Evolutionary conservation across 1,140 invertebrate genomes (phyloP).

Genomic region (Drosophila grimshawi): DNA sequence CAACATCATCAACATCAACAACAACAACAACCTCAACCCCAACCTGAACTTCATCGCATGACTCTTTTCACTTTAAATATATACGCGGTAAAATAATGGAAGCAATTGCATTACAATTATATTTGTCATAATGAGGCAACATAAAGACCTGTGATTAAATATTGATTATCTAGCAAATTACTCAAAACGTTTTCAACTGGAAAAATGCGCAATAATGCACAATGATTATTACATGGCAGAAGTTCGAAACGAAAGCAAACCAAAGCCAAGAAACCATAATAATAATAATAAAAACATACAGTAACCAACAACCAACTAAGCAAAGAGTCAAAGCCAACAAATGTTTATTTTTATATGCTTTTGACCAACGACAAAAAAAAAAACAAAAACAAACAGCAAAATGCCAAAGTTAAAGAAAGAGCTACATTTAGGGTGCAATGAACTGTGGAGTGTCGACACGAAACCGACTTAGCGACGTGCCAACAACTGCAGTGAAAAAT

Average conservation of each 20-base stretch:
- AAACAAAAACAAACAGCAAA: constrained; percentile 1
- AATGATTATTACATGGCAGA: constrained; percentile 60
- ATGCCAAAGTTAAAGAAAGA: background rate
- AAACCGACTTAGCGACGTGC: constrained; percentile 23
- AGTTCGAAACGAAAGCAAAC: constrained; percentile 62
- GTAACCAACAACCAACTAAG: background rate
- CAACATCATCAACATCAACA: too few relatives aligned
- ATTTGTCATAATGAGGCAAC: constrained; percentile 54
- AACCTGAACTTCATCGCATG: constrained; percentile 26
- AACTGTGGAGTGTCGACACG: constrained; percentile 32
- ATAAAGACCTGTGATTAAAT: constrained; percentile 64
- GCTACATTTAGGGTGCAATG: constrained; percentile 24
- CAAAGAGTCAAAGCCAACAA: constrained; percentile 18
- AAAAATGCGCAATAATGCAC: constrained; percentile 66
- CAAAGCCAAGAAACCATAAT: constrained; percentile 40
- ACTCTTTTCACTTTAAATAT: constrained; percentile 37
- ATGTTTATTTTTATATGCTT: constrained; percentile 27
- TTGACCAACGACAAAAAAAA: constrained; percentile 28
- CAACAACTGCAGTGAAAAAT: constrained; percentile 53
- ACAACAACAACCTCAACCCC: constrained; percentile 3
- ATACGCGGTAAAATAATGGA: constrained; percentile 5
- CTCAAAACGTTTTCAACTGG: constrained; percentile 57
- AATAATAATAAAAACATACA: constrained; percentile 45
- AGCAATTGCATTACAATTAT: constrained; percentile 40
- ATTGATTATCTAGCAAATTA: constrained; percentile 61